phyloP scores from a whole-genome alignment of 2,113 vertebrate species.

The Catharus minimus region DNA sequence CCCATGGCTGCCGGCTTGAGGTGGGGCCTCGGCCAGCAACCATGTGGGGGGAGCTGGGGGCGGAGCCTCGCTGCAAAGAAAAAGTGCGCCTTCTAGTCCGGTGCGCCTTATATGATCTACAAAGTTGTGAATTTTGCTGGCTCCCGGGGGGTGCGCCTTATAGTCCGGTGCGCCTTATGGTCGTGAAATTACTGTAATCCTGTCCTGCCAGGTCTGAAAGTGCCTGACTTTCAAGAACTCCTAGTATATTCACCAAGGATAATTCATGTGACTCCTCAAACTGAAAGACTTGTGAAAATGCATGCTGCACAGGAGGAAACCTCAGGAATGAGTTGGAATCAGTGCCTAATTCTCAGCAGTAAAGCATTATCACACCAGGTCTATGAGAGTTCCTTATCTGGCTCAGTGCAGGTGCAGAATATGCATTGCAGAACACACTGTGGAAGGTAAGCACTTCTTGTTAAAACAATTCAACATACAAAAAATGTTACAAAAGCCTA shows the following conservation, averaged over 20 bases:
- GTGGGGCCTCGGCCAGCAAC: no score
- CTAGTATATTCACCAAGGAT: background rate
- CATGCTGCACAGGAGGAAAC: background rate
- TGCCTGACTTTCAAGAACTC: background rate
- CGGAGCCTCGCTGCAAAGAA: no score
- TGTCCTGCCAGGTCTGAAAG: background rate
- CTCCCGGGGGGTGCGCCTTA: no score
- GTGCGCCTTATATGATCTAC: no score
- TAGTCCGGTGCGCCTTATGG: no score
- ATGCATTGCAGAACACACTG: fast-evolving
- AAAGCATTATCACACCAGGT: background rate
- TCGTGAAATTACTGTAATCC: no score
- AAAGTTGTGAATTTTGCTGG: no score
- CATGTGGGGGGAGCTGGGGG: no score
- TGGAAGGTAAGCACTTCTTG: background rate
- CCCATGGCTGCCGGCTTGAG: no score
- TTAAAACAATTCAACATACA: background rate
- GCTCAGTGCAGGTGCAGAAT: background rate
- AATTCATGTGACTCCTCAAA: background rate
- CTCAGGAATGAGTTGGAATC: background rate
- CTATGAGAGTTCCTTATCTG: background rate
- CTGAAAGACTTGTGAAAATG: background rate
- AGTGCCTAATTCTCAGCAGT: background rate
- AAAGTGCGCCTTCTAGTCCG: no score
- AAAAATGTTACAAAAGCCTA: background rate